Percentiles rank a stretch among this genome's conserved stretches.
These are phyloP conservation scores for Leptopilina boulardi DNA, from an alignment of 1,140 invertebrate species.

Conservation along the genomic window DNA sequence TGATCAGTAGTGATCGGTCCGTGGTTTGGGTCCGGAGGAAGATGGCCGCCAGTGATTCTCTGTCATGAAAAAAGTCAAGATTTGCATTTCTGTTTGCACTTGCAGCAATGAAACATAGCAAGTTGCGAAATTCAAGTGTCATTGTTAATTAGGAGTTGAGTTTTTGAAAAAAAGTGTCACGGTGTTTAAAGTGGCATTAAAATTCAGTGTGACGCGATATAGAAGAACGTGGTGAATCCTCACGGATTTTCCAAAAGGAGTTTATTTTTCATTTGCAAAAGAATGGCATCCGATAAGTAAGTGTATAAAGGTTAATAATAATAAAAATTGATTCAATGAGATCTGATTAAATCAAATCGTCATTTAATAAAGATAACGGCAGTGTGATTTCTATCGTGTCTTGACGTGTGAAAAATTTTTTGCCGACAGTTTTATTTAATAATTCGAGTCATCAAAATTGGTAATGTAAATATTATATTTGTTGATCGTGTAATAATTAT, in stretches of 20 bases:
- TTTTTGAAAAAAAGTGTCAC: conserved; percentile 17
- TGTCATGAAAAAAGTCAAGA: conserved; percentile 55
- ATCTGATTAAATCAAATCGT: neutral
- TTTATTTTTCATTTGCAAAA: conserved; percentile 3
- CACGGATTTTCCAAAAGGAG: conserved; percentile 9
- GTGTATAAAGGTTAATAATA: conserved; percentile 19
- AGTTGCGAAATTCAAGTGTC: conserved; percentile 60
- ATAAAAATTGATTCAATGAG: neutral
- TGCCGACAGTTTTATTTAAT: neutral
- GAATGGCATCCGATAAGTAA: conserved; percentile 66
- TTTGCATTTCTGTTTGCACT: conserved; percentile 51
- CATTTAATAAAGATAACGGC: neutral
- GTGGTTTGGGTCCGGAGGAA: conserved; percentile 49
- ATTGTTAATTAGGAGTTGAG: conserved; percentile 42
- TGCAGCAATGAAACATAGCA: conserved; percentile 58
- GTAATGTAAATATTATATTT: neutral
- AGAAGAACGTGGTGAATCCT: conserved; percentile 25
- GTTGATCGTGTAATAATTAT: neutral
- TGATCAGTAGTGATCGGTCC: conserved; percentile 1
- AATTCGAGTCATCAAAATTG: neutral
- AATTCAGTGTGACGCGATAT: conserved; percentile 11
- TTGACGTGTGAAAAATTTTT: neutral
- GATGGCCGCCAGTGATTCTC: conserved; percentile 59
- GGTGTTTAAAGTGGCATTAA: neutral
- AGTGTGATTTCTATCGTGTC: neutral